Evolutionary conservation across 2,113 vertebrate genomes (phyloP), one percentile per base, ranked within the genome.

Genomic region (Lophochroa leadbeateri): DNA sequence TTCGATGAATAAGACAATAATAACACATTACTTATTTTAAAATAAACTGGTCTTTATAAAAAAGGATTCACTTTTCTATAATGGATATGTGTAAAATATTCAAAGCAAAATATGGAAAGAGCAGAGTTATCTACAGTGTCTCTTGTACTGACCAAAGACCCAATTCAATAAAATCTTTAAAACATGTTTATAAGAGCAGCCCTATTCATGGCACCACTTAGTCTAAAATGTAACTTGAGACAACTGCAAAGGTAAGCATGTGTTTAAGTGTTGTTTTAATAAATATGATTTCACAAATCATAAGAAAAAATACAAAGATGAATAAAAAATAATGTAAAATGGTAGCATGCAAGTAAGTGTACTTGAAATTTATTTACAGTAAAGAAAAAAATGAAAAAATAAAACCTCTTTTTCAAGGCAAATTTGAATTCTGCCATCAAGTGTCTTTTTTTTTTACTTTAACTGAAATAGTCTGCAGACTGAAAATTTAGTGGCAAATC

Each of bases 191-290:
- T 41, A 76, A 70, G 13, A 65, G 68, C 61, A 94, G 29, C 5
- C 15, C 47, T 82, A 23, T 81, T 81, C 37, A 46, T 53, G 39
- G 17, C 43, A 63, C 71, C 44, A 15, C 57, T 79, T 58, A 61
- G 46, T 64, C 39, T 69, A 31, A 92, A 84, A 72, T 60, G 35
- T 25, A 50, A 50, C 84, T 85, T 82, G 39, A 94, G 94, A 86
- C 24, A 85, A 47, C 71, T 46, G 28, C 47, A 53, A 78, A 91
- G 47, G 44, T 69, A 96, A 94, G 71, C 71, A 47, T 23, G 15
- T 84, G 68, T 88, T 95, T 90, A 91, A 93, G 52, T 94, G 76
- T 88, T 92, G 16, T 28, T 84, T 82, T 27, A 89, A 87, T 84
- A 92, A 78, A 52, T 70, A 52, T 57, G 27, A 49, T 67, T 91